These are phyloP conservation scores for Ephydatia muelleri DNA, from an alignment of 37 sponge, comb jelly and placozoan genomes.

Conservation along the genomic window DNA sequence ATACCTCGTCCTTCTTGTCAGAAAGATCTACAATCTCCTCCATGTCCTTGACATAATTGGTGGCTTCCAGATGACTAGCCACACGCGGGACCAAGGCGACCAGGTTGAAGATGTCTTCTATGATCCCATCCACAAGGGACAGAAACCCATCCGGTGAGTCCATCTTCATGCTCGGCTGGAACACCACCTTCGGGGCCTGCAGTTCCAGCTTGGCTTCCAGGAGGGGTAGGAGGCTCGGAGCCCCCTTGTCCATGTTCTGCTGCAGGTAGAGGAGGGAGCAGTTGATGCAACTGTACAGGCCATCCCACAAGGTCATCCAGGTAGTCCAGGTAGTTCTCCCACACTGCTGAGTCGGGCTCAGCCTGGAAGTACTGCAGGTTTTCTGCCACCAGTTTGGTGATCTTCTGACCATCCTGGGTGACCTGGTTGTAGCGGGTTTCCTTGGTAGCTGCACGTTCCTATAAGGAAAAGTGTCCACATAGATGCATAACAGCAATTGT, in stretches of 20 bases:
- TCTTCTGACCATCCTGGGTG: slow-evolving; percentile 72
- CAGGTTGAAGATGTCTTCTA: slow-evolving; percentile 70
- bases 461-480: too few species aligned
- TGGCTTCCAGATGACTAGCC: too few species aligned
- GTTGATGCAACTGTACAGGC: slow-evolving; percentile 86
- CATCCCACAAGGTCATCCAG: slow-evolving; percentile 93
- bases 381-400: slow-evolving; percentile 76
- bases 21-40: slow-evolving; percentile 86
- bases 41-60: too few species aligned
- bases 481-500: too few species aligned
- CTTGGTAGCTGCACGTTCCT: slow-evolving; percentile 34
- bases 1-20: slow-evolving; percentile 85
- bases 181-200: slow-evolving; percentile 90
- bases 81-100: too few species aligned
- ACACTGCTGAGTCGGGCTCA: slow-evolving; percentile 74
- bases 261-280: slow-evolving; percentile 91
- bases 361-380: slow-evolving; percentile 54
- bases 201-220: slow-evolving; percentile 94
- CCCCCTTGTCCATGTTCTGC: slow-evolving; percentile 70
- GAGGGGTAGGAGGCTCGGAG: slow-evolving; percentile 76
- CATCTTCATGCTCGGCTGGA: slow-evolving; percentile 82
- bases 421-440: slow-evolving; percentile 75
- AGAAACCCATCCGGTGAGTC: slow-evolving; percentile 74
- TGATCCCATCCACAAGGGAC: slow-evolving; percentile 63
- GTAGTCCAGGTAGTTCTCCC: slow-evolving; percentile 91